These are phyloP conservation scores for Rhinopithecus roxellana DNA, from an alignment of 2,113 vertebrate genomes.

Conservation along the genomic window DNA sequence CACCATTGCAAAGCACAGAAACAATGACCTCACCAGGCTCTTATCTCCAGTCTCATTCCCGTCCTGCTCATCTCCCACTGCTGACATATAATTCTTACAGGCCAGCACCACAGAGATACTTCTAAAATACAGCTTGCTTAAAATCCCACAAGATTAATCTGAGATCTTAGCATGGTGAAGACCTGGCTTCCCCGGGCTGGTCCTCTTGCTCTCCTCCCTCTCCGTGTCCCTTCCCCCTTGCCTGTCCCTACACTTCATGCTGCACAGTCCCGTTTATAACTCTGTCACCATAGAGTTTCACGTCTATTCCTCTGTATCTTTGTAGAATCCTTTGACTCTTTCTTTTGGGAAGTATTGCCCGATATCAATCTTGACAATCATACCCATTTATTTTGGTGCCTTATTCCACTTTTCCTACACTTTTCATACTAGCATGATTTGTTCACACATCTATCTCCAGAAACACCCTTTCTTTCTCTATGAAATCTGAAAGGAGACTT, in stretches of 20 bases:
- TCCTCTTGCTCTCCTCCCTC: background rate
- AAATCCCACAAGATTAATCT: background rate
- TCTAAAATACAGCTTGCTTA: background rate
- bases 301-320: background rate
- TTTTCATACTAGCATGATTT: background rate
- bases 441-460: background rate
- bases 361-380: background rate
- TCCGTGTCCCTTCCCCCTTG: accelerated
- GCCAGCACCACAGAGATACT: background rate
- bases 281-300: background rate
- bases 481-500: background rate
- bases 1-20: background rate
- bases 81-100: background rate
- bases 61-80: background rate
- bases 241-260: accelerated
- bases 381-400: background rate
- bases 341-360: background rate
- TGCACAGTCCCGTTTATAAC: accelerated
- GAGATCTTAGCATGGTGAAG: background rate
- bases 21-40: background rate
- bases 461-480: background rate
- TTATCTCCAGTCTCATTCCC: too few species aligned
- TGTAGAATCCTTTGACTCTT: background rate
- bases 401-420: background rate
- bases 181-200: background rate